A percentile compares a stretch with the other conserved stretches of the same genome.
These are phyloP conservation scores for Aphaenogaster rudis DNA, from an alignment of 1,140 invertebrate genomes.

Conservation along the genomic window DNA sequence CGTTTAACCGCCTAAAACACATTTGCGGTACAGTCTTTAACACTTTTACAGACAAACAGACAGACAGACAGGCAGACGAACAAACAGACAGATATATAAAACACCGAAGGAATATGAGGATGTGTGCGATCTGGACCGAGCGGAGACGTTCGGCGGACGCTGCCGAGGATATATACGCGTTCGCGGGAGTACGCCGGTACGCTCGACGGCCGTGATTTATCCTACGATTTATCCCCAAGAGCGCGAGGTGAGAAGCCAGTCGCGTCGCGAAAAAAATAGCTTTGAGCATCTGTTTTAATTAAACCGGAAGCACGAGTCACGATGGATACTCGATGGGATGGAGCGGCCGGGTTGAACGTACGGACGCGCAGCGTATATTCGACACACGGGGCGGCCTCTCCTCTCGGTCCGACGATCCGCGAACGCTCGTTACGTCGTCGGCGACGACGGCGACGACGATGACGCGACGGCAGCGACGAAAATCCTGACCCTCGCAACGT, in stretches of 20 bases:
- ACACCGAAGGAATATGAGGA: constrained; percentile 47
- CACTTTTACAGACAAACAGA: constrained; percentile 50
- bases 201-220: constrained; percentile 6
- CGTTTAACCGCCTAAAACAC: constrained; percentile 52
- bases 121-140: constrained; percentile 49
- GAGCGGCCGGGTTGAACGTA: constrained; percentile 1
- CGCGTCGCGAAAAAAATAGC: constrained; percentile 27
- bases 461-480: not conserved
- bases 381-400: constrained; percentile 13
- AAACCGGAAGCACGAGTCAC: constrained; percentile 25
- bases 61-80: constrained; percentile 54
- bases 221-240: constrained; percentile 9
- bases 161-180: not conserved
- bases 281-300: constrained; percentile 37
- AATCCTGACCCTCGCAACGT: constrained; percentile 65
- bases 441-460: constrained; percentile 14
- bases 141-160: constrained; percentile 1
- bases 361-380: constrained; percentile 9
- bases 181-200: not conserved
- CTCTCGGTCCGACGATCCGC: constrained; percentile 45
- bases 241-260: not conserved
- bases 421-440: constrained; percentile 42
- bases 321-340: constrained; percentile 13
- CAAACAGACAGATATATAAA: constrained; percentile 55
- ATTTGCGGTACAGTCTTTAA: constrained; percentile 57